Percentiles rank a stretch among this genome's conserved stretches.
Evolutionary conservation across 2,113 vertebrate species (phyloP).

Genomic region (Coreoperca whiteheadi): DNA sequence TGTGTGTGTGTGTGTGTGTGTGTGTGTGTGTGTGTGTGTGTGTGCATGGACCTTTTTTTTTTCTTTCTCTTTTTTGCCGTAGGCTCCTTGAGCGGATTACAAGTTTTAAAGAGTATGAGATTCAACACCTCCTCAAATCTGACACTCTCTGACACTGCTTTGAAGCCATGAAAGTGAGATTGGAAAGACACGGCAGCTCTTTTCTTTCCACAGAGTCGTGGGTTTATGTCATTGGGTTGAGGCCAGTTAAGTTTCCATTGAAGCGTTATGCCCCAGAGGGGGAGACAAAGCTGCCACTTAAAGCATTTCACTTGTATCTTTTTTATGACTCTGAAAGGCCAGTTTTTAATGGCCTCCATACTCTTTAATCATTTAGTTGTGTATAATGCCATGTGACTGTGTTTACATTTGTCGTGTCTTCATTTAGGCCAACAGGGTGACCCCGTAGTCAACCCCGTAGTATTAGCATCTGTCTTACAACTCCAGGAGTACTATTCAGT

Average conservation of each 20-base stretch:
- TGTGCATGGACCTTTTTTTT: conserved; percentile 21
- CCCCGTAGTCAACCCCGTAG: background rate
- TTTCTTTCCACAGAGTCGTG: conserved; percentile 74
- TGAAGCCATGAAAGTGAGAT: conserved; percentile 79
- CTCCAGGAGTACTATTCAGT: background rate
- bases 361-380: background rate
- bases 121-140: conserved; percentile 82
- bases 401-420: conserved; percentile 22
- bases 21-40: conserved; percentile 29
- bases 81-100: conserved; percentile 84
- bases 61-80: conserved; percentile 49
- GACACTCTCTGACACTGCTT: conserved; percentile 76
- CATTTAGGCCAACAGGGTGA: background rate
- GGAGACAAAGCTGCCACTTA: conserved; percentile 78
- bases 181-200: conserved; percentile 72
- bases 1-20: conserved; percentile 28
- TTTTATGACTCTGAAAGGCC: conserved; percentile 58
- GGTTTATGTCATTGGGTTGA: conserved; percentile 80
- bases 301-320: conserved; percentile 72
- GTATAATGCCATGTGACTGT: background rate
- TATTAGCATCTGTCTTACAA: background rate
- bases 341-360: conserved; percentile 37
- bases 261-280: conserved; percentile 74
- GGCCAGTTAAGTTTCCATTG: conserved; percentile 80
- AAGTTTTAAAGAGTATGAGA: conserved; percentile 85